Base-by-base conservation (phyloP, 2,888 invertebrate genomes). In the Ormyrus labotus region DNA sequence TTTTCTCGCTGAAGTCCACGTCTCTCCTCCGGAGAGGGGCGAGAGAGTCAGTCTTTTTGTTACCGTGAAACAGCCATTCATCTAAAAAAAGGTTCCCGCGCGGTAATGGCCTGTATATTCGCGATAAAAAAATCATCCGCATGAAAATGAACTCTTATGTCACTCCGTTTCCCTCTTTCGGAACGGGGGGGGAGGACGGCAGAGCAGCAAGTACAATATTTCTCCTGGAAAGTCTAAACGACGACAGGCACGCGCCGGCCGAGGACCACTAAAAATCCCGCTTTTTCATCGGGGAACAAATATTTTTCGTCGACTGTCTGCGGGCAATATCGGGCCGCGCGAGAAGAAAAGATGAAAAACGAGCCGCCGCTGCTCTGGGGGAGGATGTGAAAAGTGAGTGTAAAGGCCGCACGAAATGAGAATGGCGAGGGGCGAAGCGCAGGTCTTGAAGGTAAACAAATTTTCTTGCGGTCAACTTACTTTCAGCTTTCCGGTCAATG, bases 41-140 rank as follows among this genome's bases (percentile, higher is more conserved):
- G 60, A 58, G 19, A 2, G 69, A 5, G 13, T 63, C 8, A 65
- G 19, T 73, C 68, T 73, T 68, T 69, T 73, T 73, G 61, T 68
- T 60, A 55, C 63, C 57, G 51, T 61, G 61, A 78, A 78, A 75
- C 68, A 60, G 67, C 68, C 68, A 81, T 81, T 78, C 71, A 58
- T 79, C 71, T 68, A 75, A 81, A 77, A 71, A 78, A 79, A 82
- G 79, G 63, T 70, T 79, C 63, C 58, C 60, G 55, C 64, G 60
- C 55, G 76, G 81, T 82, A 82, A 82, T 79, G 79, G 79, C 76
- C 64, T 79, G 81, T 79, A 79, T 65, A 79, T 55, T 64, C 72
- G 76, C 78, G 81, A 82, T 82, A 82, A 82, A 82, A 81, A 82
- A 82, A 82, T 82, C 79, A 79, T 79, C 79, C 79, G 48, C 72